A percentile compares a stretch with the other conserved stretches of the same genome.
These are phyloP conservation scores for Euphydryas editha DNA, from an alignment of 2,888 invertebrate genomes.

Conservation along the genomic window DNA sequence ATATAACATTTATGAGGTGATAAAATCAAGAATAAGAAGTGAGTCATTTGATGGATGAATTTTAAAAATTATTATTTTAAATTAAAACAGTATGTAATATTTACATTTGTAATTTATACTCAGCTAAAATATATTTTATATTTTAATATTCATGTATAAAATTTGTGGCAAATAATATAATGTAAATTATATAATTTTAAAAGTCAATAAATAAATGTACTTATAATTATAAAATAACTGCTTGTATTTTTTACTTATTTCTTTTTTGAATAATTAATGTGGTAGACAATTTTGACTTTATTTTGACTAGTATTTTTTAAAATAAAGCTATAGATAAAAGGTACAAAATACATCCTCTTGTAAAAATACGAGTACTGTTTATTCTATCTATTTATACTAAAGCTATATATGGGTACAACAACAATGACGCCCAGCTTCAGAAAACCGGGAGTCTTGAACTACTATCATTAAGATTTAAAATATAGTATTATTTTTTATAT, in stretches of 20 bases:
- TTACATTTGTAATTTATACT: constrained; percentile 50
- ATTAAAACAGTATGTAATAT: constrained; percentile 57
- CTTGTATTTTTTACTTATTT: background rate
- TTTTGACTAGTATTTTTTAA: too few relatives aligned
- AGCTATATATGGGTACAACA: too few relatives aligned
- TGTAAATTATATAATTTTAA: constrained; percentile 30
- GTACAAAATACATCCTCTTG: too few relatives aligned
- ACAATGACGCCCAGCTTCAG: too few relatives aligned
- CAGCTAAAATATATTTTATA: constrained; percentile 27
- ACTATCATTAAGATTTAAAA: too few relatives aligned
- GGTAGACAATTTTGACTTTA: too few relatives aligned
- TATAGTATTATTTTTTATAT: too few relatives aligned
- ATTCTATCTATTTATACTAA: too few relatives aligned
- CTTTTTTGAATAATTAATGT: too few relatives aligned
- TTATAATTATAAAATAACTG: constrained; percentile 11
- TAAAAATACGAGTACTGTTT: too few relatives aligned
- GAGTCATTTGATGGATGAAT: background rate
- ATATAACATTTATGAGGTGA: constrained; percentile 51
- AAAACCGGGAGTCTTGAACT: too few relatives aligned
- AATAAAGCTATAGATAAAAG: too few relatives aligned
- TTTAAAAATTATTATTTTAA: constrained; percentile 11
- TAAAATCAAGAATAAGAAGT: constrained; percentile 26
- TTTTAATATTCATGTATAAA: constrained; percentile 22
- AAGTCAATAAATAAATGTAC: constrained; percentile 29
- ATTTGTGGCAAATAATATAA: constrained; percentile 15